These are phyloP conservation scores for Anadara kagoshimensis DNA, from an alignment of 1,140 invertebrate species.

Conservation along the genomic window DNA sequence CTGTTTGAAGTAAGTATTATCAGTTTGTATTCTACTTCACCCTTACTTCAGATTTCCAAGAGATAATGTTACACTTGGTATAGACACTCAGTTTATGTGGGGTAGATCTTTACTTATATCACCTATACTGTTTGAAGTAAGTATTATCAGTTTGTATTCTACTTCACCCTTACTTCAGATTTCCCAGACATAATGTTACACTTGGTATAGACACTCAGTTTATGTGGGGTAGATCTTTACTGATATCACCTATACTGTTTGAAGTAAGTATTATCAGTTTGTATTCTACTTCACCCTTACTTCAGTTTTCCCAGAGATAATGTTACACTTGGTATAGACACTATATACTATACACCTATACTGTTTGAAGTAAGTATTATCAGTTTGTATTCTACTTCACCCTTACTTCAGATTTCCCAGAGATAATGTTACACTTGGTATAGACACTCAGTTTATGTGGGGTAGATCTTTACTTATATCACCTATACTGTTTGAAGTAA, in stretches of 20 bases:
- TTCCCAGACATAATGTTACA: constrained; percentile 64
- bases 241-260: constrained; percentile 72
- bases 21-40: too few relatives aligned
- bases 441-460: constrained; percentile 68
- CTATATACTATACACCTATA: too few relatives aligned
- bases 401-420: constrained; percentile 58
- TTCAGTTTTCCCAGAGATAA: too few relatives aligned
- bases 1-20: constrained; percentile 52
- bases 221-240: constrained; percentile 71
- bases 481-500: constrained; percentile 63
- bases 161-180: constrained; percentile 66
- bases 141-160: too few relatives aligned
- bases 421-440: constrained; percentile 54
- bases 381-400: too few relatives aligned
- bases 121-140: constrained; percentile 63
- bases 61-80: constrained; percentile 54
- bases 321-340: too few relatives aligned
- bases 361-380: too few relatives aligned
- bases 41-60: constrained; percentile 58
- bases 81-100: constrained; percentile 68
- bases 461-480: constrained; percentile 66
- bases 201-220: constrained; percentile 70
- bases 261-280: too few relatives aligned
- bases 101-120: constrained; percentile 66
- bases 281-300: too few relatives aligned